These are phyloP conservation scores for Petroica traversi DNA, from an alignment of 2,113 vertebrate species.

Conservation along the genomic window DNA sequence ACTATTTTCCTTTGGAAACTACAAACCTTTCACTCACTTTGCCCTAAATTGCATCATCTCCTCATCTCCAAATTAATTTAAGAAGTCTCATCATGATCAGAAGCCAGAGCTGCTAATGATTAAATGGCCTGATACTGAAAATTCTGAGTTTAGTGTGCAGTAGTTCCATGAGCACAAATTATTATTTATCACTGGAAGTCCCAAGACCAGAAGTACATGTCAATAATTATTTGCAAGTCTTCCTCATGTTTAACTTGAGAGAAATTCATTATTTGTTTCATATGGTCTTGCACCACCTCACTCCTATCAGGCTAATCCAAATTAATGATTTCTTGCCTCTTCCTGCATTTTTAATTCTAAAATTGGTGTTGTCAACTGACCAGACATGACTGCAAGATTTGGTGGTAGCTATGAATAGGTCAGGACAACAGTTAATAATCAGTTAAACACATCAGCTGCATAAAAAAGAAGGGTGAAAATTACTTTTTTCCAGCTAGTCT, in stretches of 20 bases:
- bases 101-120: neutral
- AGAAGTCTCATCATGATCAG: neutral
- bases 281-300: neutral
- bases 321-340: neutral
- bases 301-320: neutral
- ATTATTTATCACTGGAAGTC: neutral
- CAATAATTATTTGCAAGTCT: neutral
- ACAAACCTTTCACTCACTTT: neutral
- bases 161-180: neutral
- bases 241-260: neutral
- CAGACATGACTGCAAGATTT: rapidly evolving
- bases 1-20: neutral
- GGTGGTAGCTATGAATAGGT: neutral
- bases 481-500: neutral
- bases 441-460: neutral
- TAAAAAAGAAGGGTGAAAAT: neutral
- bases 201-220: neutral
- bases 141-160: neutral
- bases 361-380: neutral
- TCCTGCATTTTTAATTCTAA: neutral
- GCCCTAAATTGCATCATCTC: rapidly evolving
- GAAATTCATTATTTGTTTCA: neutral
- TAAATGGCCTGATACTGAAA: neutral
- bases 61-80: neutral
- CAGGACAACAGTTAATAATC: neutral